Evolutionary conservation across 2,888 invertebrate genomes (phyloP).

Genomic region (Serrognathus titanus): DNA sequence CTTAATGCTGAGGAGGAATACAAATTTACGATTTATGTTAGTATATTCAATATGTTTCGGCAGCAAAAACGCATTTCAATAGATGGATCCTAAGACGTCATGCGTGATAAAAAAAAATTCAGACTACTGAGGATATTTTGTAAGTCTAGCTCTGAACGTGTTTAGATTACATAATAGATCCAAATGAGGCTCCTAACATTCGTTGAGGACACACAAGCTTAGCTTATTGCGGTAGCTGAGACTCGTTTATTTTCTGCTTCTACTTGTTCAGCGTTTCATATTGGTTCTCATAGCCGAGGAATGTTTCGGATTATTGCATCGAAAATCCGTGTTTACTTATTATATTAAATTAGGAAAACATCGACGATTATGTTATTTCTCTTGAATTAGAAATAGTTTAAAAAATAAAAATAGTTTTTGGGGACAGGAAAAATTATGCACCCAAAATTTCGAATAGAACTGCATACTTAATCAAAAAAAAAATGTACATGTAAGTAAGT

Average conservation of each 20-base stretch:
- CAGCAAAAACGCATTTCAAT: conserved; percentile 21
- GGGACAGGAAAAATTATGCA: too few relatives aligned
- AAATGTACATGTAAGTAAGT: too few relatives aligned
- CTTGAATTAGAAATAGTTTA: too few relatives aligned
- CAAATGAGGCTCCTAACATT: conserved; percentile 27
- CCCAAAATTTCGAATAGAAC: too few relatives aligned
- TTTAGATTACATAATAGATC: conserved; percentile 27
- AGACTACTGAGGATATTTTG: conserved; percentile 27
- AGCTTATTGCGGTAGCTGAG: conserved; percentile 25
- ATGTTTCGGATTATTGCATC: background rate
- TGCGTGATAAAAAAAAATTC: conserved; percentile 24
- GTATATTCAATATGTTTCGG: conserved; percentile 15
- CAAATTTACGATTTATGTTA: conserved; percentile 14
- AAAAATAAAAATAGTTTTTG: too few relatives aligned
- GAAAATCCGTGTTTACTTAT: background rate
- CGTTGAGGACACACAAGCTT: conserved; percentile 23
- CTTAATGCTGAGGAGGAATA: conserved; percentile 1
- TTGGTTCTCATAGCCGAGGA: conserved; percentile 4
- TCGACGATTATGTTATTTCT: too few relatives aligned
- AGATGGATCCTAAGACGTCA: conserved; percentile 20
- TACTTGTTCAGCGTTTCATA: conserved; percentile 28
- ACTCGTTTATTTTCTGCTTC: conserved; percentile 28
- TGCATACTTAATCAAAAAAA: too few relatives aligned
- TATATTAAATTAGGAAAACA: too few relatives aligned
- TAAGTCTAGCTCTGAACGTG: conserved; percentile 27